Evolutionary conservation across 2,797 vertebrate genomes (phyloP).

Genomic region (Phylloscopus collybita): DNA sequence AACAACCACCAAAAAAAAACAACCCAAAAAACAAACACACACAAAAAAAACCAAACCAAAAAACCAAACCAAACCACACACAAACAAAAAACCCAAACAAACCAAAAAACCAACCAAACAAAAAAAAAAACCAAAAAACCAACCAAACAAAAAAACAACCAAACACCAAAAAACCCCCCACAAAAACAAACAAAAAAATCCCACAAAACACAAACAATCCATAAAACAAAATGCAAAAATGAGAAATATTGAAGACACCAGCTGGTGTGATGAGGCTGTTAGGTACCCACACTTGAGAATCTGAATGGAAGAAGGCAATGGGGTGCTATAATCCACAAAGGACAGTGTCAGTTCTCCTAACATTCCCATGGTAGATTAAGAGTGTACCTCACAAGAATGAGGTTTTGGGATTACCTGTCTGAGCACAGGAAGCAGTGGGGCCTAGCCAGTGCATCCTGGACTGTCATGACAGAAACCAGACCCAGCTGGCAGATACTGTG

Average conservation of each 20-base stretch:
- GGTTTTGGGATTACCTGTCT: not conserved
- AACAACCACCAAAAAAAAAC: too few species aligned
- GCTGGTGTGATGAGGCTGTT: not conserved
- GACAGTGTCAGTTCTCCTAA: fast-evolving
- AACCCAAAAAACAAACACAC: too few species aligned
- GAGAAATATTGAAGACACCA: not conserved
- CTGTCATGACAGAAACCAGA: fast-evolving
- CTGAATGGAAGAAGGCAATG: not conserved
- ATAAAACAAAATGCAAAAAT: not conserved
- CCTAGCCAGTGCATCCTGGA: not conserved
- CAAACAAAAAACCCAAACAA: too few species aligned
- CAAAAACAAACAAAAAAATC: not conserved
- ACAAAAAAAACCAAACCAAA: too few species aligned
- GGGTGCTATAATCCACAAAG: too few species aligned
- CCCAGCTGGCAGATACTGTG: not conserved
- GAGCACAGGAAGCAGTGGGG: not conserved
- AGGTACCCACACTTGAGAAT: not conserved
- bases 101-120: too few species aligned
- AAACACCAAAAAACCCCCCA: too few species aligned
- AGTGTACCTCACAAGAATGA: fast-evolving
- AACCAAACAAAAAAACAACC: too few species aligned
- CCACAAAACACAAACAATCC: too few species aligned
- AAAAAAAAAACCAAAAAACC: too few species aligned
- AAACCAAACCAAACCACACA: too few species aligned
- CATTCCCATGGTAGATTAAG: too few species aligned